These are phyloP conservation scores for Myripristis murdjan DNA, from an alignment of 2,797 vertebrate species.

Conservation along the genomic window DNA sequence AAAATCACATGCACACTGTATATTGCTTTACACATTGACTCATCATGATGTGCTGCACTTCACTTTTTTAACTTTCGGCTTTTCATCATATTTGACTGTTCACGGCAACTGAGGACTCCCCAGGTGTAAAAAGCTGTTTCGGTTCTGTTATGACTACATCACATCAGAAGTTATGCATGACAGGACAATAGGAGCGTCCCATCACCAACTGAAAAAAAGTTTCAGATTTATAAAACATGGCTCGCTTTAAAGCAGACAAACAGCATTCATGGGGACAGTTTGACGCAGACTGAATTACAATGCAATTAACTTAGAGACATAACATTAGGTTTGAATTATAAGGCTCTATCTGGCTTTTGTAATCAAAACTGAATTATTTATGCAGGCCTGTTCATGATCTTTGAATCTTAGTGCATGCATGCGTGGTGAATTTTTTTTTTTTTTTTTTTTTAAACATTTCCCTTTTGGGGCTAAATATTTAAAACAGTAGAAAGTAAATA, in stretches of 20 bases:
- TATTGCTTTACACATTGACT: conserved; percentile 20
- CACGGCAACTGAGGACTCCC: conserved; percentile 47
- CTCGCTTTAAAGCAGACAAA: neutral
- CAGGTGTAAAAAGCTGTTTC: conserved; percentile 72
- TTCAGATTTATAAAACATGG: conserved; percentile 25
- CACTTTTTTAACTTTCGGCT: conserved; percentile 31
- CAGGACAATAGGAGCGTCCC: conserved; percentile 39
- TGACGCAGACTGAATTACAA: neutral
- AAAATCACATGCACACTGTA: neutral
- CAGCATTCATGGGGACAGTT: neutral
- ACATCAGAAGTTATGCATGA: conserved; percentile 15
- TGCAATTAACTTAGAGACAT: too few relatives aligned
- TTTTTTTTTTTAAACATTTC: too few relatives aligned
- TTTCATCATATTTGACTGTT: conserved; percentile 29
- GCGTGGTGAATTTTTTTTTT: too few relatives aligned
- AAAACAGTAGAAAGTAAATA: too few relatives aligned
- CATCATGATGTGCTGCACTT: conserved; percentile 8
- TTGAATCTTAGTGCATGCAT: too few relatives aligned
- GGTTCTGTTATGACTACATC: conserved; percentile 68
- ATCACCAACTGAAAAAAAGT: neutral
- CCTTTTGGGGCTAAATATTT: too few relatives aligned
- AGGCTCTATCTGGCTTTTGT: too few relatives aligned
- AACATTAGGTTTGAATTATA: too few relatives aligned
- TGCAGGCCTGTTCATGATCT: too few relatives aligned
- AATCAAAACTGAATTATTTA: too few relatives aligned